phyloP scores from a whole-genome alignment of 2,888 invertebrate genomes.

The Lymantria dispar region DNA sequence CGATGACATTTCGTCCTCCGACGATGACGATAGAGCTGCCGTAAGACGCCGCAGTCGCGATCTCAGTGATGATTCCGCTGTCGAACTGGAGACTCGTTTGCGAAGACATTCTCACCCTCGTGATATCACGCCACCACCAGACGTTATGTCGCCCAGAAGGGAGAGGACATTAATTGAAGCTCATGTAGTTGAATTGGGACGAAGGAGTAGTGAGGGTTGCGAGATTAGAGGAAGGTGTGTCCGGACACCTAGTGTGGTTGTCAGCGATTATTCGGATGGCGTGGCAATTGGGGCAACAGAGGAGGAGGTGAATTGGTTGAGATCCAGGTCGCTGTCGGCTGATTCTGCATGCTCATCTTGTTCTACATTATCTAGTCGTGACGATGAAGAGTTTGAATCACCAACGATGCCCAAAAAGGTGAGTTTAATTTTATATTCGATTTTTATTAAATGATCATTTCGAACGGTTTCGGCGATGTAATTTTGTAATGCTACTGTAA shows the following conservation, averaged over 20 bases:
- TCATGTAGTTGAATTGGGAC: conserved; percentile 81
- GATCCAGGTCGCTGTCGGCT: conserved; percentile 80
- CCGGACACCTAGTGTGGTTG: conserved; percentile 92
- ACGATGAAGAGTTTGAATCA: conserved; percentile 83
- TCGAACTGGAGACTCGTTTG: conserved; percentile 75
- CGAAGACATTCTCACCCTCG: conserved; percentile 70
- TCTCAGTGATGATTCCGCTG: conserved; percentile 80
- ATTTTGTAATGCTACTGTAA: no score
- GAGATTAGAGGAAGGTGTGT: conserved; percentile 83
- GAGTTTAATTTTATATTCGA: conserved; percentile 25
- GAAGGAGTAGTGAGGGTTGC: conserved; percentile 74
- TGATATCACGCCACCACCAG: conserved; percentile 66
- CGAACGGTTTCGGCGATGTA: no score
- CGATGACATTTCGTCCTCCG: conserved; percentile 73
- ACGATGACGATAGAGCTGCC: conserved; percentile 75
- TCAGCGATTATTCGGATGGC: conserved; percentile 92
- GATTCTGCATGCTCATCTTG: conserved; percentile 90
- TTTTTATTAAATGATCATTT: no score
- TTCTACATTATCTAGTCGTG: conserved; percentile 88
- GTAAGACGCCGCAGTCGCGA: conserved; percentile 73
- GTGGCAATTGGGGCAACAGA: conserved; percentile 70
- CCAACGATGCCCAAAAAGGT: conserved; percentile 77
- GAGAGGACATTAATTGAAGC: conserved; percentile 75
- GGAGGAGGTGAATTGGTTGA: conserved; percentile 72
- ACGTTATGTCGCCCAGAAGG: conserved; percentile 64